Conservation (phyloP, 1,140 invertebrate genomes). For the Drosophila setifemur region DNA sequence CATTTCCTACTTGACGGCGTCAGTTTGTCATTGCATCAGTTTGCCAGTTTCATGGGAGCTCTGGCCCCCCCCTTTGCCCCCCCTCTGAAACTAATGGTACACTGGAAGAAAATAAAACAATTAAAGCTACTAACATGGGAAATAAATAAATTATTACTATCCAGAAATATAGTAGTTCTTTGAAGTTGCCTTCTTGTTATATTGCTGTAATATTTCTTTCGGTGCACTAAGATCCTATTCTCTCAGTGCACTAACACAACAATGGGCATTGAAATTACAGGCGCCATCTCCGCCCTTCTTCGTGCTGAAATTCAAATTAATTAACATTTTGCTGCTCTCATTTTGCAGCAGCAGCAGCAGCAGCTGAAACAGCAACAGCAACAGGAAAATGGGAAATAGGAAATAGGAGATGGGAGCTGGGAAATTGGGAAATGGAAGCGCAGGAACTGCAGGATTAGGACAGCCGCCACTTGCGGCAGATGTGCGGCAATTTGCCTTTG, state of each 20-base stretch:
- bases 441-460: conserved; percentile 31
- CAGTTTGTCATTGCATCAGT: conserved; percentile 38
- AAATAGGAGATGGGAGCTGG: no score
- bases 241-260: conserved; percentile 1
- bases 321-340: conserved; percentile 43
- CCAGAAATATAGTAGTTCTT: no score
- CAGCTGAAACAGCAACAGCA: not conserved
- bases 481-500: conserved; percentile 28
- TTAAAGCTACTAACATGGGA: no score
- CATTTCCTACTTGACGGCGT: conserved; percentile 63
- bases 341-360: conserved; percentile 16
- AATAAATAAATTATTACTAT: no score
- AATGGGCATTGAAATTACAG: conserved; percentile 29
- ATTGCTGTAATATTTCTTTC: no score
- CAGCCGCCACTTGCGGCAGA: conserved; percentile 28
- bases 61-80: not conserved
- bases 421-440: no score
- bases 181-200: no score
- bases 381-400: no score
- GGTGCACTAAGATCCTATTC: not conserved
- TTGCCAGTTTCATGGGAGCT: conserved; percentile 31
- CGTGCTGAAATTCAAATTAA: conserved; percentile 50
- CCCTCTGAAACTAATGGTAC: no score
- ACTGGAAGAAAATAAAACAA: no score
- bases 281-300: conserved; percentile 6